Percentiles rank a stretch among this genome's conserved stretches.
Conservation (phyloP, 2,888 invertebrate genomes). For the Nomada hirtipes region DNA sequence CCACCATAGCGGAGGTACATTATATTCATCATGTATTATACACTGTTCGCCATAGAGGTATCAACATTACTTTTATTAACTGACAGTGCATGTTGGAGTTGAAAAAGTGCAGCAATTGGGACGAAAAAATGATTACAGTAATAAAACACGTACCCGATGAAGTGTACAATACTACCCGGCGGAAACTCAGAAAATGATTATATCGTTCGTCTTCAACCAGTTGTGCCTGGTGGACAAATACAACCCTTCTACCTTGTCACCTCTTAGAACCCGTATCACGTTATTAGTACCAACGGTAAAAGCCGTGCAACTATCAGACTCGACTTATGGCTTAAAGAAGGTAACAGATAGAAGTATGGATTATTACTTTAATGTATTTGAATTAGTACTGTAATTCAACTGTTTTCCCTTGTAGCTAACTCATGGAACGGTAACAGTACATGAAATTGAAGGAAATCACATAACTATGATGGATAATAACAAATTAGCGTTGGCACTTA, state of each 20-base stretch:
- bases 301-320: conserved; percentile 85
- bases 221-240: conserved; percentile 62
- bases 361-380: no score
- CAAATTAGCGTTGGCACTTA: conserved; percentile 85
- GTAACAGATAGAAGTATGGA: conserved; percentile 70
- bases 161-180: background rate
- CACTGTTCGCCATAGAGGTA: background rate
- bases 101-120: conserved; percentile 85
- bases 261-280: conserved; percentile 86
- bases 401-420: conserved; percentile 82
- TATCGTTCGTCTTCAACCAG: conserved; percentile 41
- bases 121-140: conserved; percentile 86
- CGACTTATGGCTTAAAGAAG: conserved; percentile 88
- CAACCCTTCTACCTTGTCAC: conserved; percentile 84
- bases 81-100: conserved; percentile 82
- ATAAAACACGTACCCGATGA: conserved; percentile 69
- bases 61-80: conserved; percentile 17
- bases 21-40: background rate
- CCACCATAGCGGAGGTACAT: conserved; percentile 83
- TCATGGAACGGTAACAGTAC: conserved; percentile 86
- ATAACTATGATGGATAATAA: conserved; percentile 89
- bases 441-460: conserved; percentile 90
- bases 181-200: conserved; percentile 30
- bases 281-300: conserved; percentile 88
- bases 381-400: background rate